These are phyloP conservation scores for Cheilosia vernalis DNA, from an alignment of 2,888 invertebrate genomes.

Conservation along the genomic window DNA sequence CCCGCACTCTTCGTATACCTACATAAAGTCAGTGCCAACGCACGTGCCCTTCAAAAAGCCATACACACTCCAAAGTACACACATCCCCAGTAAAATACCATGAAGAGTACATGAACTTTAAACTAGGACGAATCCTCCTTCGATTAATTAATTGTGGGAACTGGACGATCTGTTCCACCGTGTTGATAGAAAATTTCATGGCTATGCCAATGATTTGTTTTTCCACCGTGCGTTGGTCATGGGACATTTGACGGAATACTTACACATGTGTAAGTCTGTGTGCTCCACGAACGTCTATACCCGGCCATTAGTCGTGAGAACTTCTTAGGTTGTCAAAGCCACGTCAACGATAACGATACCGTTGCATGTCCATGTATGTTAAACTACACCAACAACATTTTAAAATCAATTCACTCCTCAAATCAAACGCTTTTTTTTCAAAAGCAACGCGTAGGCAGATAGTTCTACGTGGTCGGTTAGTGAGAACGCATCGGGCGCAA, in stretches of 20 bases:
- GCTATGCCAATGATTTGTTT: conserved; percentile 11
- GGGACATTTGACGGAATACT: conserved; percentile 27
- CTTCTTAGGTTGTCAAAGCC: conserved; percentile 66
- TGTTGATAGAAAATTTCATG: conserved; percentile 52
- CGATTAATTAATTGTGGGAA: conserved; percentile 72
- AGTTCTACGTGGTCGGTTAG: conserved; percentile 55
- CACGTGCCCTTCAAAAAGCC: conserved; percentile 14
- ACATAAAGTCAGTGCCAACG: neutral
- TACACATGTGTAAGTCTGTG: neutral
- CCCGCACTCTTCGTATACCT: neutral
- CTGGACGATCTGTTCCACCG: conserved; percentile 52
- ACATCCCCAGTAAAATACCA: neutral
- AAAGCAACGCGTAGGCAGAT: conserved; percentile 48
- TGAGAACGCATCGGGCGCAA: conserved; percentile 33
- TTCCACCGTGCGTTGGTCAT: neutral
- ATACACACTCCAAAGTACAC: neutral
- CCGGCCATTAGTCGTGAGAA: conserved; percentile 56
- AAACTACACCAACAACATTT: neutral
- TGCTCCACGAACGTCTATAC: neutral
- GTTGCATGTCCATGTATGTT: neutral
- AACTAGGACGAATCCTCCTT: conserved; percentile 50
- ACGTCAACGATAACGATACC: conserved; percentile 55
- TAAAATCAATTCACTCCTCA: conserved; percentile 14
- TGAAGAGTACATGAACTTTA: conserved; percentile 59
- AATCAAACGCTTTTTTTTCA: conserved; percentile 13